Evolutionary conservation across 2,113 vertebrate genomes (phyloP).

Genomic region (Atlantisia rogersi): DNA sequence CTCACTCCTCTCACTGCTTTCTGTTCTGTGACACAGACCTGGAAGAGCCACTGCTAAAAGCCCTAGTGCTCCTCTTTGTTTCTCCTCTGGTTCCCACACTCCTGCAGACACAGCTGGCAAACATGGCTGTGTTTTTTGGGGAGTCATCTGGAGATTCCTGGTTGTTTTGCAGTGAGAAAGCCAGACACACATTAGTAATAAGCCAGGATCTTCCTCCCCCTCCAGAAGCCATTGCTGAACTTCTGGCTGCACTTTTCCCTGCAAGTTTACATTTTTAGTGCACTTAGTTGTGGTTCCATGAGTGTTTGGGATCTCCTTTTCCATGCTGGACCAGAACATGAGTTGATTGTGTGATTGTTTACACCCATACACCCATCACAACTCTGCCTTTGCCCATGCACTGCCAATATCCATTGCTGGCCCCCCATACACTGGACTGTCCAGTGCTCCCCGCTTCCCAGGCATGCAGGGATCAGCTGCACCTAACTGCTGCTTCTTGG

Average conservation of each 20-base stretch:
- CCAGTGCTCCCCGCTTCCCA: not conserved
- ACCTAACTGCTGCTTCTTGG: not conserved
- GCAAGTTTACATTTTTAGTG: not conserved
- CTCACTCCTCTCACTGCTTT: not conserved
- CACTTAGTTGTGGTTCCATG: not conserved
- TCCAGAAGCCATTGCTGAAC: not conserved
- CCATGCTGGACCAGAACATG: not conserved
- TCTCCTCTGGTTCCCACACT: not conserved
- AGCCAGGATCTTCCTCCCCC: not conserved
- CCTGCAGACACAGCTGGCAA: not conserved
- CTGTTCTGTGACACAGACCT: not conserved
- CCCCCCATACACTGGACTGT: accelerated
- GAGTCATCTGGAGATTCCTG: not conserved
- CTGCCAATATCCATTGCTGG: not conserved
- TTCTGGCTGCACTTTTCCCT: not conserved
- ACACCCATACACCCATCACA: too few relatives aligned
- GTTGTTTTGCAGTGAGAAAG: not conserved
- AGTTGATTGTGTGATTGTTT: not conserved
- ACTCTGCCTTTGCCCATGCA: not conserved
- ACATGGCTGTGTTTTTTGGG: not conserved
- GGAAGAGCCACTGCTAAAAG: not conserved
- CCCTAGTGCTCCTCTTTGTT: not conserved
- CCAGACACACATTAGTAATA: not conserved
- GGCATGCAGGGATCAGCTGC: not conserved
- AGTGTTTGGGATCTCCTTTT: not conserved